A percentile compares a stretch with the other conserved stretches of the same genome.
These are phyloP conservation scores for Drosophila paramelanica DNA, from an alignment of 2,888 invertebrate genomes.

Conservation along the genomic window DNA sequence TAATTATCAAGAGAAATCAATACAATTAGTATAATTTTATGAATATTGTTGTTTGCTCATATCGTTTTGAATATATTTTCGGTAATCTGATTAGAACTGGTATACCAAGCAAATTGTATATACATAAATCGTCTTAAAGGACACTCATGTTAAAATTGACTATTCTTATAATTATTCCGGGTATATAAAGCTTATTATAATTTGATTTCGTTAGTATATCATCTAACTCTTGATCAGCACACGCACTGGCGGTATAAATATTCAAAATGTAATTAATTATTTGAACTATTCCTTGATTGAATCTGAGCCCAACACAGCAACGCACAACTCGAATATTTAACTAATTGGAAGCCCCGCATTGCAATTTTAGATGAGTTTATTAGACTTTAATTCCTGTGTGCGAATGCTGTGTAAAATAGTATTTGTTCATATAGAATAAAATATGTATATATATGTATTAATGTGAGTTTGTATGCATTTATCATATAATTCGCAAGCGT, in stretches of 20 bases:
- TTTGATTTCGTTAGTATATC: too few species aligned
- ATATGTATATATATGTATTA: constrained; percentile 6
- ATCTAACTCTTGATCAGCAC: too few species aligned
- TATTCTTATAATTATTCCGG: too few species aligned
- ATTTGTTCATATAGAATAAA: constrained; percentile 1
- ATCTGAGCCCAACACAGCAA: background rate
- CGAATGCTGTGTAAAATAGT: constrained; percentile 18
- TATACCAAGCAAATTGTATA: too few species aligned
- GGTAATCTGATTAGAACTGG: too few species aligned
- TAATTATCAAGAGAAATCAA: too few species aligned
- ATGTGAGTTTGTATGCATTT: constrained; percentile 5
- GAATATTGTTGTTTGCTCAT: too few species aligned
- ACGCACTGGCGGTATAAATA: background rate
- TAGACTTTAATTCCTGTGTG: constrained; percentile 32
- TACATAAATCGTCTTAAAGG: too few species aligned
- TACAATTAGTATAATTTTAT: too few species aligned
- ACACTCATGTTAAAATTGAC: too few species aligned
- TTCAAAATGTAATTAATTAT: background rate
- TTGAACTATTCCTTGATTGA: background rate
- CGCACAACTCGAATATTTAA: background rate
- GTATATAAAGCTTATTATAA: too few species aligned
- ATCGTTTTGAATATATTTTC: too few species aligned
- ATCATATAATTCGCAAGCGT: constrained; percentile 40
- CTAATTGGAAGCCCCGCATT: constrained; percentile 10
- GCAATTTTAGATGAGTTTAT: constrained; percentile 28